Percentiles rank a stretch among this genome's conserved stretches.
These are phyloP conservation scores for Catostomus latipinnis DNA, from an alignment of 2,797 vertebrate genomes.

Conservation along the genomic window DNA sequence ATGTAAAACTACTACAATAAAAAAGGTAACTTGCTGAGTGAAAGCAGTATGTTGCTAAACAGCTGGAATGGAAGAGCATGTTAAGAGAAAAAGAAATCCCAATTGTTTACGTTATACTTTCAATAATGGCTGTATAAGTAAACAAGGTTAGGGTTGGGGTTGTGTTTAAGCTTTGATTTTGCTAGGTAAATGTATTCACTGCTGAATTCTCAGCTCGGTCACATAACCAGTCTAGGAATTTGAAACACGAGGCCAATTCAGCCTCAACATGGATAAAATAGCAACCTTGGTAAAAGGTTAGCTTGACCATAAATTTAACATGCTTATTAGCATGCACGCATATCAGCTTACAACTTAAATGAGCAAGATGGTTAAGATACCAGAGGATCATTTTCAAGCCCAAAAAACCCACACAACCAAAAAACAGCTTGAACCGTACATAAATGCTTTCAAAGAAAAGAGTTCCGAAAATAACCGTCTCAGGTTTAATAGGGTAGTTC, in stretches of 20 bases:
- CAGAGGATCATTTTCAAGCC: not conserved
- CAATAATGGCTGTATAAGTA: too few species aligned
- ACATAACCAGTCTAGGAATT: slow-evolving; percentile 39
- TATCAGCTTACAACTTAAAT: not conserved
- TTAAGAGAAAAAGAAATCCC: too few species aligned
- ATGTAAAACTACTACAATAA: too few species aligned
- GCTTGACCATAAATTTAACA: slow-evolving; percentile 22
- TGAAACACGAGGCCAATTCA: slow-evolving; percentile 43
- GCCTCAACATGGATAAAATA: slow-evolving; percentile 34
- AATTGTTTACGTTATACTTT: not conserved
- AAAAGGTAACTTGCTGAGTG: not conserved
- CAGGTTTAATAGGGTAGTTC: not conserved
- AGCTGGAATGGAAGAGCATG: not conserved
- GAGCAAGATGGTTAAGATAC: not conserved
- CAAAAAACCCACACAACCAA: too few species aligned
- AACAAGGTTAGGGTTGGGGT: not conserved
- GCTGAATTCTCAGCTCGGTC: not conserved
- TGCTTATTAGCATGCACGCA: not conserved
- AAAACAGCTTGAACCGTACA: too few species aligned
- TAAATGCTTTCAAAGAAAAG: not conserved
- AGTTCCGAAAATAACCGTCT: not conserved
- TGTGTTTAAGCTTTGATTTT: not conserved
- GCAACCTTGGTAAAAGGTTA: slow-evolving; percentile 47
- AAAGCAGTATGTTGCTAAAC: too few species aligned
- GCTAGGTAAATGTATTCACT: not conserved